These are phyloP conservation scores for Carcinoscorpius rotundicauda DNA, from an alignment of 1,140 invertebrate genomes.

Conservation along the genomic window DNA sequence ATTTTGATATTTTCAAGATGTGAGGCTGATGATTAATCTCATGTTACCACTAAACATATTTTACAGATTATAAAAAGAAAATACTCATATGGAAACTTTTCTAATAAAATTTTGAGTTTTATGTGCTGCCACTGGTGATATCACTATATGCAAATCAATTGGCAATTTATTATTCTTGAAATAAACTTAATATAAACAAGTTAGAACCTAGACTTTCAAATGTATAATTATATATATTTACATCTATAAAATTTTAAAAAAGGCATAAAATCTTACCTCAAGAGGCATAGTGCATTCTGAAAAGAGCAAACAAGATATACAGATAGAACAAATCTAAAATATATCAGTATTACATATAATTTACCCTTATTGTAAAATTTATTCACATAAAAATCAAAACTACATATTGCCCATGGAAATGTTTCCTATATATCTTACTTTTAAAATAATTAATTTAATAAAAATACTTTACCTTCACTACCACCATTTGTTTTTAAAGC, in stretches of 20 bases:
- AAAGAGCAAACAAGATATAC: conserved; percentile 2
- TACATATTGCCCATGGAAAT: too few relatives aligned
- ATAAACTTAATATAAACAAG: conserved; percentile 1
- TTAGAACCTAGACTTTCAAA: conserved; percentile 6
- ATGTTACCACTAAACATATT: too few relatives aligned
- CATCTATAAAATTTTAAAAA: conserved; percentile 6
- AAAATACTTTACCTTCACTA: too few relatives aligned
- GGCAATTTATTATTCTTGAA: conserved; percentile 5
- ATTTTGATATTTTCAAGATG: too few relatives aligned
- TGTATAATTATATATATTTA: conserved; percentile 14
- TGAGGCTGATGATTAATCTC: too few relatives aligned
- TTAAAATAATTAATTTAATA: too few relatives aligned
- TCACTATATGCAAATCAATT: not conserved
- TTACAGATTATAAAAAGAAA: too few relatives aligned
- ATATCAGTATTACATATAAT: not conserved
- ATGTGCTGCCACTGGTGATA: conserved; percentile 13
- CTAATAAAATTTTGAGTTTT: not conserved
- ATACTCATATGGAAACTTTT: too few relatives aligned
- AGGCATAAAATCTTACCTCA: conserved; percentile 44
- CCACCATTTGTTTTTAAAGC: too few relatives aligned
- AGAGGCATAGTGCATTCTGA: conserved; percentile 80
- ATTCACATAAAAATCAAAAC: too few relatives aligned
- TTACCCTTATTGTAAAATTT: too few relatives aligned
- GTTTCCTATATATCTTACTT: too few relatives aligned
- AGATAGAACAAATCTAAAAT: not conserved